Evolutionary conservation across 1,140 invertebrate genomes (phyloP).

Genomic region (Microplitis demolitor): DNA sequence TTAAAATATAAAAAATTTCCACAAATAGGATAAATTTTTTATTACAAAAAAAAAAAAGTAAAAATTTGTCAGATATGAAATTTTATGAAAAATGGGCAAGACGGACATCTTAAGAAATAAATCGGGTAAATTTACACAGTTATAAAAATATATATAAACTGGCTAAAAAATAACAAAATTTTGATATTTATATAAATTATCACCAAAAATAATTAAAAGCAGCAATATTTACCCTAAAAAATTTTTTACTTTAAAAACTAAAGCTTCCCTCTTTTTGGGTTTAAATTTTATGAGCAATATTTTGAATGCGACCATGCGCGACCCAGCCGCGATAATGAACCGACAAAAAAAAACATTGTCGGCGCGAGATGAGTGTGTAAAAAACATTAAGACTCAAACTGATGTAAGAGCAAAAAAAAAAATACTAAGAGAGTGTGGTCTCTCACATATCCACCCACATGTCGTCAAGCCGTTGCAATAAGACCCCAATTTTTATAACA

Average conservation of each 20-base stretch:
- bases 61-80: too few relatives aligned
- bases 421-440: slow-evolving; percentile 11
- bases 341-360: slow-evolving; percentile 12
- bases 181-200: too few relatives aligned
- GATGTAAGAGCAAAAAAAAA: background rate
- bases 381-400: background rate
- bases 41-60: too few relatives aligned
- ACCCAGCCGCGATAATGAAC: slow-evolving; percentile 27
- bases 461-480: slow-evolving; percentile 24
- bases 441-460: slow-evolving; percentile 33
- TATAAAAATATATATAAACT: too few relatives aligned
- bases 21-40: too few relatives aligned
- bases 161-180: too few relatives aligned
- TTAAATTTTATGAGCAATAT: slow-evolving; percentile 30
- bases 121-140: too few relatives aligned
- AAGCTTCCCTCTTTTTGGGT: background rate
- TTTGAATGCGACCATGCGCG: slow-evolving; percentile 22
- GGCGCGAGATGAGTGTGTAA: background rate
- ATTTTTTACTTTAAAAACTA: background rate
- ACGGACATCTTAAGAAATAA: too few relatives aligned
- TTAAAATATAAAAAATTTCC: too few relatives aligned
- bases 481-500: background rate
- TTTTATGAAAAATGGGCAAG: too few relatives aligned
- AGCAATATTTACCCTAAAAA: background rate
- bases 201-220: background rate